Conservation (phyloP, 2,113 vertebrate genomes). For the Zosterops hypoxanthus region DNA sequence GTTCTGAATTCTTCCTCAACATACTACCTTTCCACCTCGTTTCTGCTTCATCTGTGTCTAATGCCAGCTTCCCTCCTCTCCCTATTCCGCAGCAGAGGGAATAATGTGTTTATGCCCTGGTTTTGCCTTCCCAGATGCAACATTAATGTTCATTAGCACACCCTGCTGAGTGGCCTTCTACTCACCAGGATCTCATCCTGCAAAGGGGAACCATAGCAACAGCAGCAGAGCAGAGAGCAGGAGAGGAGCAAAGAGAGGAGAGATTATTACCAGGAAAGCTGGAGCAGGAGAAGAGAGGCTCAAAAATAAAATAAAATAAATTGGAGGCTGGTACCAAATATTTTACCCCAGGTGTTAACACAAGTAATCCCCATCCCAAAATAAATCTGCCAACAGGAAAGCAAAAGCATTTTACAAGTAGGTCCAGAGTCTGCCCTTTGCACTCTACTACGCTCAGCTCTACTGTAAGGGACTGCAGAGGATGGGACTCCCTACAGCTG, state of each 20-base stretch:
- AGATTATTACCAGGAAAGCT: conserved; percentile 79
- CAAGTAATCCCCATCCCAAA: conserved; percentile 24
- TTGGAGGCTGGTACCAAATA: conserved; percentile 2
- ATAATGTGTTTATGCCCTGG: conserved; percentile 7
- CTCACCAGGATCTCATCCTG: conserved; percentile 93
- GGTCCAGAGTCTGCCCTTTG: not conserved
- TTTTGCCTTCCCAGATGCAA: conserved; percentile 66
- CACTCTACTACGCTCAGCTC: not conserved
- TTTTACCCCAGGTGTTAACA: not conserved
- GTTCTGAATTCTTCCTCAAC: not conserved
- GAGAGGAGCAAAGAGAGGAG: conserved; percentile 81
- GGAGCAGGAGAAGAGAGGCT: conserved; percentile 64
- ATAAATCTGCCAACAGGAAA: conserved; percentile 15
- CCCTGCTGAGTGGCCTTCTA: conserved; percentile 75
- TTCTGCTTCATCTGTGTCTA: conserved; percentile 16
- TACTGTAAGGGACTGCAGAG: not conserved
- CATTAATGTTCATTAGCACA: conserved; percentile 65
- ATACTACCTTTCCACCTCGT: not conserved
- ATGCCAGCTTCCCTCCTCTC: not conserved
- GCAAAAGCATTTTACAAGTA: not conserved
- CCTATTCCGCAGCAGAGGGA: conserved; percentile 2
- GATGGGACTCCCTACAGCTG: not conserved
- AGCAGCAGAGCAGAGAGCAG: conserved; percentile 79
- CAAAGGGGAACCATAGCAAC: conserved; percentile 85
- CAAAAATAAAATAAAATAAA: conserved; percentile 57